Evolutionary conservation across 2,888 invertebrate species (phyloP).

Genomic region (Panzeria rudis): DNA sequence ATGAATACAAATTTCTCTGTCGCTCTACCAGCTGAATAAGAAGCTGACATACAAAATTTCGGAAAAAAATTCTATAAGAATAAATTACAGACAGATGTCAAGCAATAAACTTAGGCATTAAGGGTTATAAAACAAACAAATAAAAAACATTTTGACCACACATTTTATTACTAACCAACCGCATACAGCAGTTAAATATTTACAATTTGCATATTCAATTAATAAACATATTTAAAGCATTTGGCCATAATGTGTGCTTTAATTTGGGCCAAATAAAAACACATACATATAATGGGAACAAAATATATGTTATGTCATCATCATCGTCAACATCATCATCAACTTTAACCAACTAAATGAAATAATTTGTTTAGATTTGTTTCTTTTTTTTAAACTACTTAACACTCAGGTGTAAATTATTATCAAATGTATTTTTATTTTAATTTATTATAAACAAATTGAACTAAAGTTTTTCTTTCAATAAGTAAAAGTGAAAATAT

Average conservation of each 20-base stretch:
- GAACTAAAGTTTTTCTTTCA: not conserved
- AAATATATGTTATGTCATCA: not conserved
- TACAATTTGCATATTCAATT: not conserved
- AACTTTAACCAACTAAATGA: too few relatives aligned
- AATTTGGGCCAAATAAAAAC: not conserved
- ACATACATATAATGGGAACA: not conserved
- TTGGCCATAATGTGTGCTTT: not conserved
- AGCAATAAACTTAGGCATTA: not conserved
- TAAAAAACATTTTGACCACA: not conserved
- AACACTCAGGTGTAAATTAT: constrained; percentile 66
- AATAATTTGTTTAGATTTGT: constrained; percentile 5
- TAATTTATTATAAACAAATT: not conserved
- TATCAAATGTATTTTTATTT: constrained; percentile 30
- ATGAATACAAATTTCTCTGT: too few relatives aligned
- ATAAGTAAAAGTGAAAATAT: constrained; percentile 9
- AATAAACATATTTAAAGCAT: not conserved
- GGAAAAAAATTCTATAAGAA: too few relatives aligned
- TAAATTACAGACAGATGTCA: not conserved
- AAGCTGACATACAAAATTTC: too few relatives aligned
- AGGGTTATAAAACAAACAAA: not conserved
- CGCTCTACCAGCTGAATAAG: too few relatives aligned
- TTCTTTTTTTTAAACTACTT: constrained; percentile 43
- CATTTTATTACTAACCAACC: not conserved
- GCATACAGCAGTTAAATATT: not conserved
- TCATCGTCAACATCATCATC: constrained; percentile 10